Base-by-base conservation (phyloP, 1,140 invertebrate genomes). In the Aphis gossypii region DNA sequence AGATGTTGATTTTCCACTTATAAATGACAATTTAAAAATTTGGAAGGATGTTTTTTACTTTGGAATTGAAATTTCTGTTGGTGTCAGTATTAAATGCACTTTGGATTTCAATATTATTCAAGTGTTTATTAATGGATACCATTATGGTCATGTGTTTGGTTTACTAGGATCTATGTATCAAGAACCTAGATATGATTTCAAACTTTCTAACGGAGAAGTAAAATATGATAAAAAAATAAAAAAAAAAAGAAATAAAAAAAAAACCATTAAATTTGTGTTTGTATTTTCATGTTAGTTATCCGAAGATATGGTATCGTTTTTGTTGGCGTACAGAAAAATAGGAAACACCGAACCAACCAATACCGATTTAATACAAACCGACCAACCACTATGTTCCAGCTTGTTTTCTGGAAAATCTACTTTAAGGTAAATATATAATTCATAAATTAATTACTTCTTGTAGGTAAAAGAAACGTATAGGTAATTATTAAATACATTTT, bases 111-210 rank as follows among this genome's bases (percentile, higher is more conserved):
- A 97, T 95, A 95, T 97, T 68, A 98, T 97, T 95, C 95, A 96
- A 94, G 94, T 98, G 8, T 95, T 95, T 94, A 95, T 98, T 1
- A 96, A 96, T 94, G 98, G 97, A 38, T 98, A 96, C 95, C 98
- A 98, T 95, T 97, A 97, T 90, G 97, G 97, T 93, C 98, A 97
- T 95, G 96, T 97, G 0, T 97, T 97, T 38, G 98, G 98, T 94
- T 96, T 99, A 44, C 96, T 99, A 18, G 98, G 98, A 94, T 98
- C 98, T 94, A 98, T 97, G 82, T 98, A 99, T 96, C 97, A 98
- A 94, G 98, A 99, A 95, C 96, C 96, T 11, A 97, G 96, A 94
- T 98, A 99, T 95, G 98, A 99, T 95, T 97, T 97, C 94, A 96
- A 96, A 51, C 95, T 97, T 51, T 96, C 97, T 23, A 97, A 97